Evolutionary conservation across 2,888 invertebrate species (phyloP), one percentile per base, ranked within the genome.

Genomic region (Arenicola marina): DNA sequence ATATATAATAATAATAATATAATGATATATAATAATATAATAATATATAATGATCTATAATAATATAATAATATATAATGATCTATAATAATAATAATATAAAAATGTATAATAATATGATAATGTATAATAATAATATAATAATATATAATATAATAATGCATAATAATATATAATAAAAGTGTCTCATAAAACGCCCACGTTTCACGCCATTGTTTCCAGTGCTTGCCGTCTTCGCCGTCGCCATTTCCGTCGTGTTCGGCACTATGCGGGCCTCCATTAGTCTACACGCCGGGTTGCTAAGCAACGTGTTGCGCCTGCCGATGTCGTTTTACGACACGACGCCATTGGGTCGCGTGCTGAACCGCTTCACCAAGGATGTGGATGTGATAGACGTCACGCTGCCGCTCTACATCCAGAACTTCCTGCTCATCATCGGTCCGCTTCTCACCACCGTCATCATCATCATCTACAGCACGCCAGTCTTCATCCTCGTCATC

Each of bases 321-420:
- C 82, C 84, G 2, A 83, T 83, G 82, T 68, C 78, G 3, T 84
- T 85, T 73, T 85, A 83, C 60, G 85, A 84, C 68, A 80, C 81
- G 1, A 85, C 84, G 1, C 85, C 84, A 7, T 68, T 82, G 15
- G 84, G 84, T 2, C 72, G 84, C 21, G 80, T 84, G 61, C 62
- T 84, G 29, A 84, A 85, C 69, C 31, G 70, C 24, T 68, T 70
- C 63, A 66, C 68, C 18, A 68, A 71, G 45, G 71, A 71, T 57
- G 51, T 70, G 21, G 70, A 71, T 53, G 62, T 65, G 11, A 46
- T 71, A n/a, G 71, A 71, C 58, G 55, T 57, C 26, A 62, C 60
- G 51, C 58, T 71, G 28, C 68, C 65, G 21, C 61, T 71, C 65
- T 61, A 68, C 46, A 62, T 59, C 32, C 62, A 61, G 56, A 73